Base-by-base conservation (phyloP, 2,888 invertebrate species). In the Xestoiulus laeticollis region DNA sequence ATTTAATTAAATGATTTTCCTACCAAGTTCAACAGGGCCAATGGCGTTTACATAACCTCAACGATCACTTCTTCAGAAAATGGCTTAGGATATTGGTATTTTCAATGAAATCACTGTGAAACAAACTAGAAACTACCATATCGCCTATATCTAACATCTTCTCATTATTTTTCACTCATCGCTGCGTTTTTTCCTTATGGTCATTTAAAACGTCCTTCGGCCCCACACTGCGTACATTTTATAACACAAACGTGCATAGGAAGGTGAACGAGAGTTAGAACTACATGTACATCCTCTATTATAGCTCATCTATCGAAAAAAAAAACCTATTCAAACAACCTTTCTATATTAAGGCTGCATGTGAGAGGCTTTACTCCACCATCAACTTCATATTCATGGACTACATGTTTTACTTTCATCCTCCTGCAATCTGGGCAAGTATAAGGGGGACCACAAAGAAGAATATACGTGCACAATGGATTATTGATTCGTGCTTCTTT, bases 351-450 rank as follows among this genome's bases (percentile, higher is more conserved):
- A 59, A 59, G 59, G 59, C 59, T 59, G n/a, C 59, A 59, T 16
- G n/a, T 59, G 59, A 59, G 59, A 19, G 59, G 59, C 59, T 59
- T 59, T n/a, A 22, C 59, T 59, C 19, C 22, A 22, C n/a, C 59
- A 59, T 59, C 59, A 59, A 19, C 59, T 59, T 59, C 59, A 59
- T 59, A 59, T 59, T 59, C 59, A 59, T 59, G 59, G 59, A 59
- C 59, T 59, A 22, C 59, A 59, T 59, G 59, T 59, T 59, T 59
- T 59, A 59, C 59, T 59, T 59, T 59, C 59, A 59, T 59, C 59
- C 59, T 3, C n/a, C 59, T 22, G 59, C 59, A 59, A 59, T 59
- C 59, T 59, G 59, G 59, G 59, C n/a, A 59, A 59, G 59, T 59
- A 59, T 59, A 59, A n/a, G n/a, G 59, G 59, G 59, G 59, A 59